A percentile compares a stretch with the other conserved stretches of the same genome.
Conservation (phyloP, 2,113 vertebrate species). For the Chamaetylas fuelleborni region DNA sequence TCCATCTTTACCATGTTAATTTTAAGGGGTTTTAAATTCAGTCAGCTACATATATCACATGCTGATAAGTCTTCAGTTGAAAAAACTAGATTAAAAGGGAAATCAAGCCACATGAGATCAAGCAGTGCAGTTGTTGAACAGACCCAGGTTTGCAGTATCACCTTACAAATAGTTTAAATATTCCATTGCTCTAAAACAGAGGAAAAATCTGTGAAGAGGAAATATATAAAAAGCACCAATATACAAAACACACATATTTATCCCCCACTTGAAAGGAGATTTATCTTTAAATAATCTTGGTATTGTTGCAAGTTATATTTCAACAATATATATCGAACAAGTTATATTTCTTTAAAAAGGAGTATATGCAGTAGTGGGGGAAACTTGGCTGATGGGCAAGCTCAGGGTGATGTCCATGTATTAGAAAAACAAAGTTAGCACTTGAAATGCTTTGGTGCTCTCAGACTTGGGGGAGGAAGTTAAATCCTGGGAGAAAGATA, state of each 20-base stretch:
- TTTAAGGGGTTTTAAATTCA: background rate
- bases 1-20: background rate
- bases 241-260: background rate
- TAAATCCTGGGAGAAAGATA: background rate
- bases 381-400: background rate
- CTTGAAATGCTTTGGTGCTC: background rate
- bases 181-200: conserved; percentile 62
- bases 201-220: conserved; percentile 18
- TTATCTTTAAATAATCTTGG: background rate
- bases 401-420: background rate
- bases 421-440: background rate
- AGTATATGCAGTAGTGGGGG: background rate
- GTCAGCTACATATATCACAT: background rate
- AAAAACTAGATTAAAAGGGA: conserved; percentile 62
- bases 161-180: conserved; percentile 64
- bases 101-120: conserved; percentile 50
- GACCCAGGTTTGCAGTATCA: conserved; percentile 50
- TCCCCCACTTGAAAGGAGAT: background rate
- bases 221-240: background rate
- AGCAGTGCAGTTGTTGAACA: conserved; percentile 52
- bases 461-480: background rate
- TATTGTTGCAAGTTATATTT: background rate
- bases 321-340: background rate
- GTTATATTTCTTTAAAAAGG: background rate
- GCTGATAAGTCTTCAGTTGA: conserved; percentile 37